Base-by-base conservation (phyloP, 2,888 invertebrate species). In the Habrosyne pyritoides region DNA sequence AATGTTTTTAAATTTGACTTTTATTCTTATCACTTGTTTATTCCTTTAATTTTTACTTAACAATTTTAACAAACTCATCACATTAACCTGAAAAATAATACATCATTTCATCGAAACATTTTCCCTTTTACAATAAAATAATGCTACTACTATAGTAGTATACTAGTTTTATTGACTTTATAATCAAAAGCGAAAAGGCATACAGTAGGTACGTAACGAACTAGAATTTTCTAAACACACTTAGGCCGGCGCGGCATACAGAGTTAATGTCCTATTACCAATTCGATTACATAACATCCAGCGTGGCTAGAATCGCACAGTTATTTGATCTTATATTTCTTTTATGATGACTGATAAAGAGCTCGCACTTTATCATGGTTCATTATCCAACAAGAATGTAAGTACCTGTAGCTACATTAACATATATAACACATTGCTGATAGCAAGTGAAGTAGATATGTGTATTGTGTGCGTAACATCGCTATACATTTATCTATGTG, bases 1-100 rank as follows among this genome's bases (percentile, higher is more conserved):
- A 78, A 81, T 76, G 77, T 84, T 83, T 81, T 67, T 76, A 75
- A 54, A 57, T 65, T 53, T 22, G 60, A 21, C 56, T 54, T 69
- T 72, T 63, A 70, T 64, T 55, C 53, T 49, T n/a, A 33, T 10
- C 56, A 60, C 57, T 12, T 12, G n/a, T 12, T 33, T 2, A 10
- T 12, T 33, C 55, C 53, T 53, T 47, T 8, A 46, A 21, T 50
- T 7, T 5, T 24, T 7, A 24, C 24, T 5, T 24, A 24, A 24
- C 24, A 24, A 24, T 24, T n/a, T n/a, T n/a, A n/a, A n/a, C n/a
- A n/a, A 7, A 3, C 24, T 24, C 24, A 24, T 5, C 24, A 24
- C 7, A 24, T 24, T 24, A 24, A 24, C 24, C 24, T 24, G 7
- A 24, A 24, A 24, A n/a, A n/a, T n/a, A n/a, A n/a, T n/a, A 24